Evolutionary conservation across 2,888 invertebrate genomes (phyloP), one percentile per base, ranked within the genome.

Genomic region (Maniola hyperantus): DNA sequence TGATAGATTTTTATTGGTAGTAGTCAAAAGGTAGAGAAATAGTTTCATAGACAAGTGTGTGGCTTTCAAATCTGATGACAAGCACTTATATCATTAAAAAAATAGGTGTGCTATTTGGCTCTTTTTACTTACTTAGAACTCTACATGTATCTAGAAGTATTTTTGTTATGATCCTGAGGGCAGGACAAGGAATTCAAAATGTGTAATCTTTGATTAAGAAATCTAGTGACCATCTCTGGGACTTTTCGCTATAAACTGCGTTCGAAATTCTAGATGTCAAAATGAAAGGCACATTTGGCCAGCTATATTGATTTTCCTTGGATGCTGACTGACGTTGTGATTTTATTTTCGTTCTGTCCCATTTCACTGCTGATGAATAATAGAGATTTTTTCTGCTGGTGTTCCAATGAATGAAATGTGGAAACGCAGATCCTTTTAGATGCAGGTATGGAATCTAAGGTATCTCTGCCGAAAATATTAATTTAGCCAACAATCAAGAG

Each of bases 251-350:
- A 79, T 79, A 80, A 79, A 76, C 80, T 74, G 74, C 74, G 79
- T 76, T 79, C 79, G 82, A 84, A 86, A 86, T 83, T 85, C 81
- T 85, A 86, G 85, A 89, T 88, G 85, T 85, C 84, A 85, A 88
- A 89, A 88, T 89, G 87, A 91, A 88, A 82, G 87, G 82, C 84
- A 82, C 83, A 87, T 85, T 88, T 87, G 84, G 82, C 73, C 73
- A 74, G 79, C 77, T 88, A 89, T 88, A 89, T 90, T 86, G 89
- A 89, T 89, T 89, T 87, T 82, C 76, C 72, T 78, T 78, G 78
- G 83, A 80, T 80, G 80, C 74, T 80, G 80, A 81, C 74, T 80
- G 80, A 81, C 74, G 74, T 73, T 73, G 74, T 72, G 74, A 77
- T 78, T 82, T 78, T 80, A 80, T 82, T 80, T 78, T 76, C 71